phyloP scores from a whole-genome alignment of 1,140 invertebrate genomes.

The Lordiphosa stackelbergi region DNA sequence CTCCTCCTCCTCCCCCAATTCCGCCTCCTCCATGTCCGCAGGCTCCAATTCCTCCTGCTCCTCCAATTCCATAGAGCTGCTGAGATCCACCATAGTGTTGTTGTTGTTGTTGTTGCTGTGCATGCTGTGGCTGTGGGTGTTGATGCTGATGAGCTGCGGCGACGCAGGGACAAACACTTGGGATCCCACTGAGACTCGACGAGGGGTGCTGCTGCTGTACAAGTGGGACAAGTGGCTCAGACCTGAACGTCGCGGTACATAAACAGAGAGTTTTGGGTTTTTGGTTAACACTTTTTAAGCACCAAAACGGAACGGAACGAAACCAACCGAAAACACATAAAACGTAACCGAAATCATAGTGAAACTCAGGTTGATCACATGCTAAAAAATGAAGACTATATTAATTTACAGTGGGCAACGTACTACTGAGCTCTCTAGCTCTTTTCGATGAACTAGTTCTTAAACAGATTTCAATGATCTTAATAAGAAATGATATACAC shows the following conservation, averaged over 20 bases:
- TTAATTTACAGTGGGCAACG: conserved; percentile 11
- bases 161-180: conserved; percentile 76
- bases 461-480: too few relatives aligned
- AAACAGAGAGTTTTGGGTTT: conserved; percentile 26
- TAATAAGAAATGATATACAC: too few relatives aligned
- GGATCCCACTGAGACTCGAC: conserved; percentile 77
- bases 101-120: conserved; percentile 48
- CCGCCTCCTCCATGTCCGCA: conserved; percentile 61
- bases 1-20: conserved; percentile 56
- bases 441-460: too few relatives aligned
- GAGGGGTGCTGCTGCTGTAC: conserved; percentile 77
- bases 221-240: conserved; percentile 77
- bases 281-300: conserved; percentile 4
- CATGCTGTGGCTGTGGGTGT: conserved; percentile 59
- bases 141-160: conserved; percentile 74
- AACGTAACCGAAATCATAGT: conserved; percentile 30
- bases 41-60: conserved; percentile 59
- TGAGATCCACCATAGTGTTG: conserved; percentile 77
- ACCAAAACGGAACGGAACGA: conserved; percentile 33
- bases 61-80: conserved; percentile 77
- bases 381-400: conserved; percentile 26
- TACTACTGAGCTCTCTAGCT: not conserved
- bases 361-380: conserved; percentile 34
- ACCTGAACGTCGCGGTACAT: conserved; percentile 54
- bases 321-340: conserved; percentile 21